Evolutionary conservation across 2,113 vertebrate genomes (phyloP).

Genomic region (Syrmaticus mikado): DNA sequence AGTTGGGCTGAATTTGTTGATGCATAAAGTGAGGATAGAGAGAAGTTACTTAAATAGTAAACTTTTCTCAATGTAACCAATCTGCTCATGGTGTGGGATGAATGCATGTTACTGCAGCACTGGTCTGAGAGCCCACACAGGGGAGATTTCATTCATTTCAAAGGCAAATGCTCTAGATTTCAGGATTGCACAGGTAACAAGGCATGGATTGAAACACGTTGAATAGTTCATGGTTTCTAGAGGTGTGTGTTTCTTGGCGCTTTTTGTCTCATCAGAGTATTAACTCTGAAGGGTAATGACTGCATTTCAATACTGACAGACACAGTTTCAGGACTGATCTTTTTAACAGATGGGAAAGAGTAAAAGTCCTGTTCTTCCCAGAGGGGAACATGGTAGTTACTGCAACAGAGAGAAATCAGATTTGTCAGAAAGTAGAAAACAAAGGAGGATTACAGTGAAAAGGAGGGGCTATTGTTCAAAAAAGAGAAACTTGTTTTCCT

Average conservation of each 20-base stretch:
- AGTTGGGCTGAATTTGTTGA: neutral
- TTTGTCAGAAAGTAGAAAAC: neutral
- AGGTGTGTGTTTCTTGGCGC: neutral
- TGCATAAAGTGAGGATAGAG: neutral
- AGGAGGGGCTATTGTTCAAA: neutral
- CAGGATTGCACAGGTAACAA: neutral
- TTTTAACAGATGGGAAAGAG: neutral
- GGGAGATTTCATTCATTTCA: neutral
- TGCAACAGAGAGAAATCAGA: neutral
- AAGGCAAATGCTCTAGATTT: neutral
- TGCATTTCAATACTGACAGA: neutral
- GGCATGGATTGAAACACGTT: neutral
- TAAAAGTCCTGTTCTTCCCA: neutral
- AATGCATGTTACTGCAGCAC: neutral
- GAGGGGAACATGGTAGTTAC: neutral
- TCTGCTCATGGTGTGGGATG: neutral
- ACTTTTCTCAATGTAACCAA: neutral
- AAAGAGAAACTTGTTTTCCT: neutral
- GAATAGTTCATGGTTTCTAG: fast-evolving
- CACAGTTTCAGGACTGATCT: neutral
- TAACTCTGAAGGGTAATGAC: neutral
- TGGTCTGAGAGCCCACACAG: neutral
- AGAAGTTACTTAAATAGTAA: neutral
- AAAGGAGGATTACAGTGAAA: neutral
- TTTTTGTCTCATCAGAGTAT: neutral